Evolutionary conservation across 2,113 vertebrate genomes (phyloP).

Genomic region (Mobula birostris): DNA sequence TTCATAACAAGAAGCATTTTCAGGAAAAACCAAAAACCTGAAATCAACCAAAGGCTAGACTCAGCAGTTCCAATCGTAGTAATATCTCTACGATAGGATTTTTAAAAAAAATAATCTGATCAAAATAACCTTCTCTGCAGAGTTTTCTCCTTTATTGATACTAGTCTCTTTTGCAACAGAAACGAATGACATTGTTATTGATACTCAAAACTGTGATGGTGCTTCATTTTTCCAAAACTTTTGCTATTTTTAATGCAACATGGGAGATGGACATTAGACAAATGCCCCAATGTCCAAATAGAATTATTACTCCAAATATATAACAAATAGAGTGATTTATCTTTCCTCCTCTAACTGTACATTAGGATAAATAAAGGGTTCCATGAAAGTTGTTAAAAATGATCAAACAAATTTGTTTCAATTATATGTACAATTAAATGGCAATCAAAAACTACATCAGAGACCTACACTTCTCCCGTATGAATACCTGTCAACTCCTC

Average conservation of each 20-base stretch:
- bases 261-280: not conserved
- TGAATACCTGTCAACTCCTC: not conserved
- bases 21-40: not conserved
- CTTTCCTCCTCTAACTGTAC: not conserved
- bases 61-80: not conserved
- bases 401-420: not conserved
- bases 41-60: not conserved
- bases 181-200: not conserved
- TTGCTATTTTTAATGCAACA: not conserved
- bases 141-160: not conserved
- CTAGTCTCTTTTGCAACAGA: not conserved
- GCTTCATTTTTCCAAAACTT: not conserved
- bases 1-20: not conserved
- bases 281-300: not conserved
- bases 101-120: not conserved
- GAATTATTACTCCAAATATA: not conserved
- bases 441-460: not conserved
- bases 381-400: not conserved
- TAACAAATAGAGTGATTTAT: not conserved
- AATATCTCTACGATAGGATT: not conserved
- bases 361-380: not conserved
- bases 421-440: not conserved
- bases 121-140: not conserved
- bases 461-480: not conserved
- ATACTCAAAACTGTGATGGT: not conserved